Percentiles rank a stretch among this genome's conserved stretches.
phyloP scores from a whole-genome alignment of 2,888 invertebrate species.

The Drosophila greeni region DNA sequence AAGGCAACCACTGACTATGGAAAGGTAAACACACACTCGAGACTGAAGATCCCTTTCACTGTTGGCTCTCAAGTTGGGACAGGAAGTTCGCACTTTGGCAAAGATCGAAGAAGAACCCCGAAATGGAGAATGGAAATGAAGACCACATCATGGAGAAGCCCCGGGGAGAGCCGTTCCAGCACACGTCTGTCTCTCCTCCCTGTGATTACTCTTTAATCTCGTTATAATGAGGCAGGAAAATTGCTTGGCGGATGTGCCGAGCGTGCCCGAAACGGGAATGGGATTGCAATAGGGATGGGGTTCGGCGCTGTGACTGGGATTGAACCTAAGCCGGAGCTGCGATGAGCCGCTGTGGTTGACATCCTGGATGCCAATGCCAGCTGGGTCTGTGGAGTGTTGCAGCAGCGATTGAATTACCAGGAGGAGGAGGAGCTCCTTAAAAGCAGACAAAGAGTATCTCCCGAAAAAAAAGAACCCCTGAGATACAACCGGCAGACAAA shows the following conservation, averaged over 20 bases:
- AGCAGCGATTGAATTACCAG: slow-evolving; percentile 63
- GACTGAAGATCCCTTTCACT: slow-evolving; percentile 60
- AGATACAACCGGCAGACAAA: slow-evolving; percentile 52
- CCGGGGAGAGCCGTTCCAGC: slow-evolving; percentile 32
- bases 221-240: slow-evolving; percentile 64
- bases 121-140: slow-evolving; percentile 29
- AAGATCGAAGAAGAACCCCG: slow-evolving; percentile 43
- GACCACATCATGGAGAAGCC: slow-evolving; percentile 23
- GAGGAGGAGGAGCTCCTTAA: slow-evolving; percentile 26
- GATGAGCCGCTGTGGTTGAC: slow-evolving; percentile 65
- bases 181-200: slow-evolving; percentile 50
- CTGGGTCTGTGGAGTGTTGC: slow-evolving; percentile 55
- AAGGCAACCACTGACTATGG: slow-evolving; percentile 40
- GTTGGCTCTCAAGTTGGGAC: slow-evolving; percentile 34
- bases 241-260: slow-evolving; percentile 64
- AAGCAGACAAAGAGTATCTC: too few species aligned
- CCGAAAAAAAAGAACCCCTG: too few species aligned
- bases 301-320: slow-evolving; percentile 12
- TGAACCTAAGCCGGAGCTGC: slow-evolving; percentile 36
- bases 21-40: slow-evolving; percentile 51
- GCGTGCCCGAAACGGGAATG: slow-evolving; percentile 48
- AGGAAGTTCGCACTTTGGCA: slow-evolving; percentile 70
- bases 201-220: slow-evolving; percentile 69
- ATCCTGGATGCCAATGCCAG: slow-evolving; percentile 68
- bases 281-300: slow-evolving; percentile 12